Conservation (phyloP, 2,888 invertebrate species). For the Yponomeuta evonymella region DNA sequence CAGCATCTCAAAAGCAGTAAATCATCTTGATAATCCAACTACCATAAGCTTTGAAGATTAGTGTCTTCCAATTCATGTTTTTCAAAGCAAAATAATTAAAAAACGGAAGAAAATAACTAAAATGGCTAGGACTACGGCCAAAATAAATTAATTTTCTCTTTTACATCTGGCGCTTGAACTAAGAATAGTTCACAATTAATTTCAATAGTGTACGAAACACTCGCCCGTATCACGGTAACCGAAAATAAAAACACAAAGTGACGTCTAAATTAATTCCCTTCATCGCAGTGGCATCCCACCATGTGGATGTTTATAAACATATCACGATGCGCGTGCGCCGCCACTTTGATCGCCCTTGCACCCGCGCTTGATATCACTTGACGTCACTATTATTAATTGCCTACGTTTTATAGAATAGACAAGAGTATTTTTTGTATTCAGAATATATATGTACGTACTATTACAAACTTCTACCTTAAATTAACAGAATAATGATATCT, state of each 20-base stretch:
- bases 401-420: neutral
- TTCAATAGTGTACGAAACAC: constrained; percentile 1
- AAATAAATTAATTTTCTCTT: neutral
- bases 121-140: neutral
- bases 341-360: constrained; percentile 34
- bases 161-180: neutral
- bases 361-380: constrained; percentile 29
- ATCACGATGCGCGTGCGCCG: constrained; percentile 23
- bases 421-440: neutral
- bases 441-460: neutral
- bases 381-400: neutral
- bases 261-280: constrained; percentile 15
- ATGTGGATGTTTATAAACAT: constrained; percentile 37
- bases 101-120: too few species aligned
- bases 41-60: too few species aligned
- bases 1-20: too few species aligned
- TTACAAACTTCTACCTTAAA: too few species aligned
- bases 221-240: constrained; percentile 2
- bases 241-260: constrained; percentile 7
- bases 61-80: too few species aligned
- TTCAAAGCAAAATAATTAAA: too few species aligned
- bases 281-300: constrained; percentile 1
- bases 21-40: too few species aligned
- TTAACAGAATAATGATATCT: too few species aligned
- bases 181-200: neutral